These are phyloP conservation scores for Laticauda colubrina DNA, from an alignment of 2,113 vertebrate genomes.

Conservation along the genomic window DNA sequence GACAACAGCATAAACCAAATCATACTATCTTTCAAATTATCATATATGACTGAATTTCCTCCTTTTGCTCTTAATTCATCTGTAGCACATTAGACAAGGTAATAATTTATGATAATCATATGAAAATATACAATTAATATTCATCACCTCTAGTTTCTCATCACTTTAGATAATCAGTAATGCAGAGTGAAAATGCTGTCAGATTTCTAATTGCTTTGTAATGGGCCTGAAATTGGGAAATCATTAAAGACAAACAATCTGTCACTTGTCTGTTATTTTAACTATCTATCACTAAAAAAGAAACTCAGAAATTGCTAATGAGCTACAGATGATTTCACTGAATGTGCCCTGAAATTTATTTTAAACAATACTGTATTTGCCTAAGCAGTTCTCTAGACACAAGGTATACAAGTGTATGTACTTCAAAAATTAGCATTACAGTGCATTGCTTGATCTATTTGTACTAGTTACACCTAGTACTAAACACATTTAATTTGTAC, in stretches of 20 bases:
- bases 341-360: constrained; percentile 69
- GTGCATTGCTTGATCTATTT: constrained; percentile 68
- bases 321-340: constrained; percentile 78
- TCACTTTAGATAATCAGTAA: constrained; percentile 86
- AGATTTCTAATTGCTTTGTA: constrained; percentile 89
- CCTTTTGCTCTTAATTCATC: constrained; percentile 70
- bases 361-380: constrained; percentile 70
- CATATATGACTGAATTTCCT: constrained; percentile 71
- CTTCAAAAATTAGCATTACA: constrained; percentile 66
- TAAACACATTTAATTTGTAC: background rate
- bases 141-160: constrained; percentile 84
- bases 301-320: constrained; percentile 86
- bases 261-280: constrained; percentile 89
- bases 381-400: constrained; percentile 73
- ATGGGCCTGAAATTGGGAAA: constrained; percentile 85
- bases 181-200: constrained; percentile 85
- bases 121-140: constrained; percentile 88
- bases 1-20: constrained; percentile 58
- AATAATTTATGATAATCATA: constrained; percentile 89
- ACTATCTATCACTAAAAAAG: constrained; percentile 84
- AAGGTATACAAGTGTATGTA: constrained; percentile 65
- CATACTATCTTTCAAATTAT: constrained; percentile 70
- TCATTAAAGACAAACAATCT: constrained; percentile 89
- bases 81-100: constrained; percentile 76
- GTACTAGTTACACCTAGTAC: constrained; percentile 62